Conservation (phyloP, 2,888 invertebrate species). For the Harpalus rufipes region DNA sequence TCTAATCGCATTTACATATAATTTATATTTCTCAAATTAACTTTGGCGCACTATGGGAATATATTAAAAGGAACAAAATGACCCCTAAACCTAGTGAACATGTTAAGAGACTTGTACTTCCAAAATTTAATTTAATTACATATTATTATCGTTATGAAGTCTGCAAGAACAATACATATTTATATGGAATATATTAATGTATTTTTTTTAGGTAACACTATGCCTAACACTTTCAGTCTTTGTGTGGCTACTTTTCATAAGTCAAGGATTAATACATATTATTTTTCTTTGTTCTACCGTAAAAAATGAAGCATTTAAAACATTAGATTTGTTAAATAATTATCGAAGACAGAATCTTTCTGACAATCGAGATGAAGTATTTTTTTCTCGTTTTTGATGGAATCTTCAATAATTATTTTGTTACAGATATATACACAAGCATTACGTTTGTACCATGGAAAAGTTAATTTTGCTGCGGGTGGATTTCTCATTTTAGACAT, state of each 20-base stretch:
- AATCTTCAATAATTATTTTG: neutral
- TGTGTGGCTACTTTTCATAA: constrained; percentile 4
- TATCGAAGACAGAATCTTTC: neutral
- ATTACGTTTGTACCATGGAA: constrained; percentile 9
- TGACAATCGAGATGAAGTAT: neutral
- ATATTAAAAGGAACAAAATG: too few relatives aligned
- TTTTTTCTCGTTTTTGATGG: neutral
- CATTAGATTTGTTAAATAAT: constrained; percentile 6
- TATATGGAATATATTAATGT: neutral
- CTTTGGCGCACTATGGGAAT: too few relatives aligned
- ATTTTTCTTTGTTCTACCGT: constrained; percentile 4
- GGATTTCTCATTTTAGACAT: constrained; percentile 16
- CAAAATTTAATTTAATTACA: too few relatives aligned
- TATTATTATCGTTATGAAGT: too few relatives aligned
- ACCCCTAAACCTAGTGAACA: too few relatives aligned
- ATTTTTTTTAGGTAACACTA: neutral
- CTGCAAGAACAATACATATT: neutral
- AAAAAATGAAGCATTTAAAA: constrained; percentile 1
- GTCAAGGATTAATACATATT: constrained; percentile 21
- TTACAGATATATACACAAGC: constrained; percentile 10
- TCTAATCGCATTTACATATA: too few relatives aligned
- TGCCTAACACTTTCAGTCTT: neutral
- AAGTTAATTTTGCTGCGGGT: neutral
- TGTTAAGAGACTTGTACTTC: too few relatives aligned
- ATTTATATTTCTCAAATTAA: too few relatives aligned